Evolutionary conservation across 2,888 invertebrate genomes (phyloP), one percentile per base, ranked within the genome.

Genomic region (Andricus curvator): DNA sequence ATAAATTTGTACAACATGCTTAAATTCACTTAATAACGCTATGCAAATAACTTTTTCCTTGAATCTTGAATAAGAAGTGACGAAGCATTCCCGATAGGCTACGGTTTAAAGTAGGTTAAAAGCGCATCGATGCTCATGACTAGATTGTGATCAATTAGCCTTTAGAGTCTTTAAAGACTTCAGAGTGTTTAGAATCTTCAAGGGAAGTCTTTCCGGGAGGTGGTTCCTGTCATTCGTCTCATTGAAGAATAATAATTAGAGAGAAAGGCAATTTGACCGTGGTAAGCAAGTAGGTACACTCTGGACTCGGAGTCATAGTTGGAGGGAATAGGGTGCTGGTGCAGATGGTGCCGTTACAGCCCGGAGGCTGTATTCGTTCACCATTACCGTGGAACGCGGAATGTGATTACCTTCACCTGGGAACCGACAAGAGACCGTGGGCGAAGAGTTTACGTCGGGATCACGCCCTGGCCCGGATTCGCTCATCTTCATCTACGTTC

Each of bases 361-460:
- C 91, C 86, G 86, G 86, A 88, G 91, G 91, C 91, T 89, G 87
- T 84, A 86, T 90, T 88, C 88, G 89, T 89, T 90, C 88, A 87
- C 88, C 88, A 92, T 91, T 91, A 91, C 87, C 89, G 88, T 89
- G 91, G 90, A 91, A 90, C 89, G 90, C 90, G 90, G 91, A 91
- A 91, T 92, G 90, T 90, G 91, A 91, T 91, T 91, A 91, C 88
- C 88, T 89, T 88, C 86, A 87, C 86, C 87, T 89, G 88, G 78
- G 81, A 84, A 84, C 78, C 77, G 80, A 78, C 83, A 83, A 79
- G 78, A 67, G 65, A 76, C 76, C 13, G 80, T 70, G 77, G 67
- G 80, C 60, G 60, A 79, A 67, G 60, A 29, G 44, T 44, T 48
- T 70, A 70, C 44, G 64, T 44, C 77, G 62, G 81, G 78, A 81